These are phyloP conservation scores for Hypomesus transpacificus DNA, from an alignment of 2,113 vertebrate genomes.

Conservation along the genomic window DNA sequence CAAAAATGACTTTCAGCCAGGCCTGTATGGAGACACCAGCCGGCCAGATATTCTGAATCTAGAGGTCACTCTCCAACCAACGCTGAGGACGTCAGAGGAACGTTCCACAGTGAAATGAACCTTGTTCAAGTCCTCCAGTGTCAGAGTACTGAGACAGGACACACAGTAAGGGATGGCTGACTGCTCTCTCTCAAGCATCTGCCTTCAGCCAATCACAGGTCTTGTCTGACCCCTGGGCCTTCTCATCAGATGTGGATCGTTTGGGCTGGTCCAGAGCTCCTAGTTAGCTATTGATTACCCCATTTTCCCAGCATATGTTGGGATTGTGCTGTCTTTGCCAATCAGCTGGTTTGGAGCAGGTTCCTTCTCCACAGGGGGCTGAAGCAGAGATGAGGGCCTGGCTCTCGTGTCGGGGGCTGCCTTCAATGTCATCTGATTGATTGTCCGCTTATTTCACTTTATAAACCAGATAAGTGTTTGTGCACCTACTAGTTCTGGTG, in stretches of 20 bases:
- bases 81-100: too few relatives aligned
- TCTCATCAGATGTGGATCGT: slow-evolving; percentile 19
- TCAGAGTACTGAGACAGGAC: not conserved
- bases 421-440: not conserved
- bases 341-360: slow-evolving; percentile 40
- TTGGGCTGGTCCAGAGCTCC: slow-evolving; percentile 7
- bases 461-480: too few relatives aligned
- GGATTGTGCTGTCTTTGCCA: slow-evolving; percentile 45
- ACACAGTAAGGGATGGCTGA: not conserved
- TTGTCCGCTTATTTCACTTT: too few relatives aligned
- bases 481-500: too few relatives aligned
- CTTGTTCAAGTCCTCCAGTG: not conserved
- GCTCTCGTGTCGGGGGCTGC: not conserved
- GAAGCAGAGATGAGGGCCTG: not conserved
- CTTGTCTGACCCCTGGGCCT: not conserved
- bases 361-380: slow-evolving; percentile 28
- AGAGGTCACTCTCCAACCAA: too few relatives aligned
- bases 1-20: too few relatives aligned
- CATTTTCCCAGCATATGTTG: slow-evolving; percentile 47
- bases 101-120: too few relatives aligned
- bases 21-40: too few relatives aligned
- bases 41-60: too few relatives aligned
- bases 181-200: not conserved
- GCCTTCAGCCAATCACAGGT: not conserved
- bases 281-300: slow-evolving; percentile 32